Base-by-base conservation (phyloP, 2,888 invertebrate species). In the Catotricha subobsoleta region DNA sequence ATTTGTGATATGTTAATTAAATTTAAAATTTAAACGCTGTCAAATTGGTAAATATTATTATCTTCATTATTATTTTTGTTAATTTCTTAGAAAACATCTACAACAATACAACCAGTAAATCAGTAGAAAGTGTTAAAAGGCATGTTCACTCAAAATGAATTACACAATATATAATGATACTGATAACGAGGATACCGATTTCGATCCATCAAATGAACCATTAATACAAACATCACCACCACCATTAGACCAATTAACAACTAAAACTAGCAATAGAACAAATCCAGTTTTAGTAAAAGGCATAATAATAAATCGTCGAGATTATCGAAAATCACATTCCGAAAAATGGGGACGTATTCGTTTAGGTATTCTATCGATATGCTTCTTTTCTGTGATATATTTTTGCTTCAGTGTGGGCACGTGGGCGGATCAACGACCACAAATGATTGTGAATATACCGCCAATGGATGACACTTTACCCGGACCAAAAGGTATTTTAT, bases 361-460 rank as follows among this genome's bases (percentile, higher is more conserved):
- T 2, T 30, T 44, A 4, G 40, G 28, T n/a, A 12, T 44, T 9
- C 10, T 44, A 2, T 10, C 34, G 4, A 21, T 42, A 13, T 13
- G 30, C 7, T 19, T 42, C 6, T 33, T 42, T 29, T 23, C 37
- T 21, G 33, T 44, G 2, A 28, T 42, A 3, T 42, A 42, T 19
- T 35, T 40, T 28, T 39, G 39, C 13, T 23, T 36, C 9, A 36
- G 16, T n/a, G 13, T 30, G 5, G 23, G 35, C 12, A 38, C 38
- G 18, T 40, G 40, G 34, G 13, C 30, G 3, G 36, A 40, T 6
- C 25, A 29, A 18, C 37, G 36, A 23, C 39, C 23, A 31, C 28
- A 42, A 30, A 39, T 43, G 10, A 23, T 43, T 39, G 44, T 44
- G 3, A 42, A 42, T 31, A 28, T 44, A 21, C 44, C 44, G 13